phyloP scores from a whole-genome alignment of 2,797 vertebrate genomes.

The Harpagifer antarcticus region DNA sequence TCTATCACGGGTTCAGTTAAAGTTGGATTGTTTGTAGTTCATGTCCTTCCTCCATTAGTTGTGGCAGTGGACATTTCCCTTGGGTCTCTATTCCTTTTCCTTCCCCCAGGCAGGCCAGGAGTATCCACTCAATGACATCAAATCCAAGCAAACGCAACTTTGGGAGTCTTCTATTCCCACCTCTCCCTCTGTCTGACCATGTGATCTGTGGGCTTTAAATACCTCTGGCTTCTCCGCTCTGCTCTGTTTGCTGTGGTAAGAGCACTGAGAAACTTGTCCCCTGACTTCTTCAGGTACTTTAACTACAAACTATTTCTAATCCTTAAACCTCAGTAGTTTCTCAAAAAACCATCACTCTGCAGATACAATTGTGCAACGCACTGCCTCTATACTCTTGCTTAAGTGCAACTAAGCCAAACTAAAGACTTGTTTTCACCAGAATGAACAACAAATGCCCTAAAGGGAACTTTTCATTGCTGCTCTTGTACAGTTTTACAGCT shows the following conservation, averaged over 20 bases:
- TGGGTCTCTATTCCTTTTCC: constrained; percentile 41
- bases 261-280: constrained; percentile 21
- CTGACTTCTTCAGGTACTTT: constrained; percentile 24
- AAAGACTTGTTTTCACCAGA: constrained; percentile 9
- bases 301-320: constrained; percentile 14
- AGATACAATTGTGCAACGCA: neutral
- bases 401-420: constrained; percentile 4
- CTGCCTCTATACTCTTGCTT: neutral
- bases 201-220: constrained; percentile 83
- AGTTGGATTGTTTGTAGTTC: constrained; percentile 42
- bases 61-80: constrained; percentile 52
- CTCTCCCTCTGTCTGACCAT: constrained; percentile 72
- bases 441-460: constrained; percentile 17
- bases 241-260: constrained; percentile 23
- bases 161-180: constrained; percentile 64
- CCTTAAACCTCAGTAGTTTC: neutral
- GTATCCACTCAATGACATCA: constrained; percentile 56
- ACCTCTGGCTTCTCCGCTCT: constrained; percentile 58
- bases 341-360: neutral
- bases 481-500: constrained; percentile 27
- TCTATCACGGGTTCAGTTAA: constrained; percentile 34
- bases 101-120: constrained; percentile 54
- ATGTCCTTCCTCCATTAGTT: constrained; percentile 51
- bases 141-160: constrained; percentile 64
- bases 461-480: constrained; percentile 33